Evolutionary conservation across 2,113 vertebrate species (phyloP).

Genomic region (Danionella cerebrum): DNA sequence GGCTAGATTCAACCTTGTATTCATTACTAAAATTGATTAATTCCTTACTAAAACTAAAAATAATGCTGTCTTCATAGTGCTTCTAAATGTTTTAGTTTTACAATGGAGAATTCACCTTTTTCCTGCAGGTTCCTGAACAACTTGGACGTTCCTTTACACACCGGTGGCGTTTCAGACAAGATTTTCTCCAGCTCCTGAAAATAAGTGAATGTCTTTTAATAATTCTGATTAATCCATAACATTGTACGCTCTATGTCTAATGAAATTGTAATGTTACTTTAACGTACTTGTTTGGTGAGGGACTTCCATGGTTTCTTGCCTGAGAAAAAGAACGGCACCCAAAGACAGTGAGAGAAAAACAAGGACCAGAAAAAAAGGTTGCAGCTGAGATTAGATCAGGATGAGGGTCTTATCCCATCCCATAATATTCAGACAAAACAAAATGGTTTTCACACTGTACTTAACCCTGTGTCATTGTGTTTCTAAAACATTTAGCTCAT

Average conservation of each 20-base stretch:
- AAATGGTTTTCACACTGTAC: background rate
- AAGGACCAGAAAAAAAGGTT: constrained; percentile 50
- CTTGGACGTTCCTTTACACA: constrained; percentile 96
- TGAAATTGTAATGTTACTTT: constrained; percentile 16
- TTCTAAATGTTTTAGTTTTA: background rate
- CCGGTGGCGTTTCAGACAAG: constrained; percentile 85
- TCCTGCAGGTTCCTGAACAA: constrained; percentile 89
- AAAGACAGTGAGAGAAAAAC: constrained; percentile 45
- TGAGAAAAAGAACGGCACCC: constrained; percentile 51
- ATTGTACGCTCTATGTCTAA: background rate
- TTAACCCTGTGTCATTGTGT: no score
- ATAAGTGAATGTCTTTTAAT: no score
- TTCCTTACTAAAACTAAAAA: no score
- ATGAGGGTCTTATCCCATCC: background rate
- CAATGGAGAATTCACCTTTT: constrained; percentile 63
- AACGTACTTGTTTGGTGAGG: constrained; percentile 86
- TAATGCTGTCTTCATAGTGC: background rate
- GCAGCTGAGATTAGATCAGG: constrained; percentile 47
- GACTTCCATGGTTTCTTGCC: constrained; percentile 83
- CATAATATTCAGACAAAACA: constrained; percentile 4
- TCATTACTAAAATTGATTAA: no score
- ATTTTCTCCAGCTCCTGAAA: constrained; percentile 88
- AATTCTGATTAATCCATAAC: no score
- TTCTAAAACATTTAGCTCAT: no score
- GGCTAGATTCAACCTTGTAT: no score